These are phyloP conservation scores for Cancer borealis DNA, from an alignment of 2,888 invertebrate genomes.

Conservation along the genomic window DNA sequence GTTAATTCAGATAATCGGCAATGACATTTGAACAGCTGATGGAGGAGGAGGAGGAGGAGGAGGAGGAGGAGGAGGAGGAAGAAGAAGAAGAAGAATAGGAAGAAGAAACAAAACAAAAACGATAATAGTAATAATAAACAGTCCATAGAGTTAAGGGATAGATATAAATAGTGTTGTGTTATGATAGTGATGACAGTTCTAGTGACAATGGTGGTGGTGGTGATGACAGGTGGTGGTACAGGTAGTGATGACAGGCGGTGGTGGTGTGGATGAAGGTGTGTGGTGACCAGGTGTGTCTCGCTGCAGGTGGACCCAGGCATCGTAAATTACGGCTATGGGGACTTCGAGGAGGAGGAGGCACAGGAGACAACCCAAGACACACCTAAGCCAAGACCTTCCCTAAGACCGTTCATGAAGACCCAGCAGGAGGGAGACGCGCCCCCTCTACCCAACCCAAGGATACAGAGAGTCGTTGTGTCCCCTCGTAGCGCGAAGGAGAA, in stretches of 20 bases:
- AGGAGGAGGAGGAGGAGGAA: not conserved
- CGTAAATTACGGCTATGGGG: slow-evolving; percentile 67
- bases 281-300: slow-evolving; percentile 26
- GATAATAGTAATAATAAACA: not conserved
- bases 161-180: not conserved
- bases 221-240: not conserved
- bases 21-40: slow-evolving; percentile 14
- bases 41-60: not conserved
- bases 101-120: not conserved
- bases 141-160: not conserved
- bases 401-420: not conserved
- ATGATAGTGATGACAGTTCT: too few species aligned
- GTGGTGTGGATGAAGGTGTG: not conserved
- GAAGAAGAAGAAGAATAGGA: not conserved
- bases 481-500: not conserved
- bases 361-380: not conserved
- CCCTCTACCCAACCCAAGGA: not conserved
- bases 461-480: not conserved
- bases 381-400: not conserved
- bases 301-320: slow-evolving; percentile 66
- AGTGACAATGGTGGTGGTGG: not conserved
- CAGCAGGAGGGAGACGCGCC: not conserved
- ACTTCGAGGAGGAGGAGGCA: slow-evolving; percentile 34
- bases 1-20: not conserved
- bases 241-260: not conserved